A percentile compares a stretch with the other conserved stretches of the same genome.
These are phyloP conservation scores for Drosophila anceps DNA, from an alignment of 2,888 invertebrate genomes.

Conservation along the genomic window DNA sequence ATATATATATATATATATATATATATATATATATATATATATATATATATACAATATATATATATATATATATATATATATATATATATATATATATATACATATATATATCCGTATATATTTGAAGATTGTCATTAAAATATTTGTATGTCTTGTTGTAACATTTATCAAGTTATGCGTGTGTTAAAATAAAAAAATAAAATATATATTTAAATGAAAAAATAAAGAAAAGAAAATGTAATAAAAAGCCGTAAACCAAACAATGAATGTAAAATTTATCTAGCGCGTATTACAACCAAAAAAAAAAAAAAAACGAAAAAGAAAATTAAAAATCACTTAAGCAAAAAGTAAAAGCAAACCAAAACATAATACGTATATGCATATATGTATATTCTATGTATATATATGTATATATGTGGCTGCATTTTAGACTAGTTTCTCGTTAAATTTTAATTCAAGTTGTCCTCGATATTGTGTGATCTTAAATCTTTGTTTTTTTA, in stretches of 20 bases:
- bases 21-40: constrained; percentile 13
- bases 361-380: constrained; percentile 23
- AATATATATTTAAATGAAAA: constrained; percentile 2
- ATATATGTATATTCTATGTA: constrained; percentile 14
- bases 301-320: constrained; percentile 3
- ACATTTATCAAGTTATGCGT: constrained; percentile 26
- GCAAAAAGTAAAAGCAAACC: background rate
- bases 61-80: constrained; percentile 9
- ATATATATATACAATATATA: constrained; percentile 22
- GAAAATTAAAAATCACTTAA: constrained; percentile 8
- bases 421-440: constrained; percentile 48
- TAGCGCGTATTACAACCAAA: constrained; percentile 24
- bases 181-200: constrained; percentile 18
- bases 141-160: constrained; percentile 34
- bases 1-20: constrained; percentile 13
- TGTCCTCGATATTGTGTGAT: constrained; percentile 41
- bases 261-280: constrained; percentile 29
- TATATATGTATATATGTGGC: constrained; percentile 15
- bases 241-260: constrained; percentile 50
- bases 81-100: constrained; percentile 35
- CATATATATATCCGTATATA: constrained; percentile 13
- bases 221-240: constrained; percentile 8
- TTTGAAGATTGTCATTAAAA: constrained; percentile 15
- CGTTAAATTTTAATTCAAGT: constrained; percentile 11
- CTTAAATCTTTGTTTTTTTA: constrained; percentile 36